phyloP scores from a whole-genome alignment of 2,113 vertebrate species.

The Serilophus lunatus region DNA sequence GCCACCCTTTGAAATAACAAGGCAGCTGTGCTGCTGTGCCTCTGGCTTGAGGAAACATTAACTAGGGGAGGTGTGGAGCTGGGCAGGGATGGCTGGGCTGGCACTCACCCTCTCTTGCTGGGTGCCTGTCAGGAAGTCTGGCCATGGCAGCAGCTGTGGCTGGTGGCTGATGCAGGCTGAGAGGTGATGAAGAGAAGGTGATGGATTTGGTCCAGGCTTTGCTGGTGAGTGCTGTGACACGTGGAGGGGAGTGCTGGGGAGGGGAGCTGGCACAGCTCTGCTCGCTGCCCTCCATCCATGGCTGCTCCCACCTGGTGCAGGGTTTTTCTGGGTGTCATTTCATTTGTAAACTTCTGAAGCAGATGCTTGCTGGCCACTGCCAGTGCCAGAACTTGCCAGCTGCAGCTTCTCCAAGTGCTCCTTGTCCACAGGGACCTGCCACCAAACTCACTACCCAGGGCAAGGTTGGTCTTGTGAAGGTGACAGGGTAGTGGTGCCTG shows the following conservation, averaged over 20 bases:
- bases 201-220: conserved; percentile 60
- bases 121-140: not conserved
- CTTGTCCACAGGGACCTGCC: not conserved
- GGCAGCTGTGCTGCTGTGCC: not conserved
- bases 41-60: conserved; percentile 21
- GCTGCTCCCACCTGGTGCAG: fast-evolving
- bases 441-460: not conserved
- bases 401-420: not conserved
- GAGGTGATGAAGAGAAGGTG: not conserved
- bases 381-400: not conserved
- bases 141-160: not conserved
- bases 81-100: conserved; percentile 8
- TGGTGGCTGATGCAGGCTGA: fast-evolving
- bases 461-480: not conserved
- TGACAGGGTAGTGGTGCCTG: not conserved
- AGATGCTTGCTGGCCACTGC: not conserved
- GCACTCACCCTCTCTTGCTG: not conserved
- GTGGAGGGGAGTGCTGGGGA: fast-evolving
- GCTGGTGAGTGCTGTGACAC: conserved; percentile 44
- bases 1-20: conserved; percentile 35
- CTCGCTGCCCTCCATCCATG: fast-evolving
- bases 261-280: not conserved
- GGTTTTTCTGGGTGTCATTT: not conserved
- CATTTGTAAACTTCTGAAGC: not conserved
- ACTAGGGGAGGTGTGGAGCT: conserved; percentile 12